Evolutionary conservation across 2,888 invertebrate genomes (phyloP), one percentile per base, ranked within the genome.

Genomic region (Mantis religiosa): DNA sequence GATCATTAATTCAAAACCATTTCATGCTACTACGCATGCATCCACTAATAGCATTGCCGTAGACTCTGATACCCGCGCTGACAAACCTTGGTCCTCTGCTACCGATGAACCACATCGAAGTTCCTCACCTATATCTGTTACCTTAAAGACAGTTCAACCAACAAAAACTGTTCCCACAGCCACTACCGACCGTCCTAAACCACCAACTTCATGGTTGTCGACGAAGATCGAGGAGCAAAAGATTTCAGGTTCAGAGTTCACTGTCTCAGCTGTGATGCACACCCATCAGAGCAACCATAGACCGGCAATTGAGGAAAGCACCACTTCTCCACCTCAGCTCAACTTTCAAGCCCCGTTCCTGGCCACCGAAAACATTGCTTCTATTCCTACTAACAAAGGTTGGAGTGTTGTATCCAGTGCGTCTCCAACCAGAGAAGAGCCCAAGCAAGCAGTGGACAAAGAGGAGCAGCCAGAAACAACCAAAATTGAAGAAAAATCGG

Each of bases 291-390:
- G 47, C 81, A 90, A 90, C 84, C 90, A 90, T 30, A 71, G 88
- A 9, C 89, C 89, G 14, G 88, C 87, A 2, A 81, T 30, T 9
- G 83, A 81, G 7, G 85, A 28, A 9, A 41, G 89, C 15, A 82
- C 88, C 27, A 83, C 88, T 20, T 83, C 87, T 30, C 90, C 90
- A 25, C 89, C 89, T 2, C 89, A 89, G 2, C 83, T 90, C 0
- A 89, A 90, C 81, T 90, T 91, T 85, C 91, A 91, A 88, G 91
- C 91, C 54, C 91, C 91, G 20, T 91, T 91, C 89, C 89, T 90
- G 84, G 96, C 96, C 0, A 96, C 96, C 91, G 93, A 95, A 0
- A 96, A 95, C 89, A 93, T 95, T 1, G 95, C 95, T 90, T 93
- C 94, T 0, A 93, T 94, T 27, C 94, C 94, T 34, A 92, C 93